phyloP scores from a whole-genome alignment of 2,113 vertebrate genomes.

The Mionectes macconnelli region DNA sequence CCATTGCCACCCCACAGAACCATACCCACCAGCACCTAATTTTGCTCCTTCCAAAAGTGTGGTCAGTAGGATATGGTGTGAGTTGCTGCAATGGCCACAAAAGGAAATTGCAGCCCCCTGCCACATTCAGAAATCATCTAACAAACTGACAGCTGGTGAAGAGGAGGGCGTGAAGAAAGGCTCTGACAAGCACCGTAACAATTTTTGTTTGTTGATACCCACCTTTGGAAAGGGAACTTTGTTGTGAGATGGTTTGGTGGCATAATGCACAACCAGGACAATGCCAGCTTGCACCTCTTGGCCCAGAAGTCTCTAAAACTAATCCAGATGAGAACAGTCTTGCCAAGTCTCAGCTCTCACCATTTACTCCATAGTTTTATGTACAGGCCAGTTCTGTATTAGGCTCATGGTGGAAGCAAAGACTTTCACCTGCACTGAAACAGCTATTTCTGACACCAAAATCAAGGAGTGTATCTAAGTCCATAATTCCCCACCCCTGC shows the following conservation, averaged over 20 bases:
- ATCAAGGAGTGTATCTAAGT: neutral
- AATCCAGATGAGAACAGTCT: neutral
- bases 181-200: neutral
- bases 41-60: neutral
- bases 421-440: neutral
- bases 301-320: neutral
- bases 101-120: neutral
- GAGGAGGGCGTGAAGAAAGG: neutral
- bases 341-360: neutral
- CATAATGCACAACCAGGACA: neutral
- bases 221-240: neutral
- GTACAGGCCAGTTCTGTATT: neutral
- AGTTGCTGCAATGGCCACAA: rapidly evolving
- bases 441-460: neutral
- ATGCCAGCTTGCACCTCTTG: neutral
- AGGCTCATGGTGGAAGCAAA: neutral
- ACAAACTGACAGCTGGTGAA: neutral
- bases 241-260: neutral
- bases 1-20: neutral
- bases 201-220: neutral
- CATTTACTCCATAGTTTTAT: neutral
- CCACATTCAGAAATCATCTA: neutral
- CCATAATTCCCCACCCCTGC: neutral
- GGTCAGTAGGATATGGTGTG: neutral
- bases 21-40: neutral